These are phyloP conservation scores for Ditylenchus dipsaci DNA, from an alignment of 1,140 invertebrate genomes.

Conservation along the genomic window DNA sequence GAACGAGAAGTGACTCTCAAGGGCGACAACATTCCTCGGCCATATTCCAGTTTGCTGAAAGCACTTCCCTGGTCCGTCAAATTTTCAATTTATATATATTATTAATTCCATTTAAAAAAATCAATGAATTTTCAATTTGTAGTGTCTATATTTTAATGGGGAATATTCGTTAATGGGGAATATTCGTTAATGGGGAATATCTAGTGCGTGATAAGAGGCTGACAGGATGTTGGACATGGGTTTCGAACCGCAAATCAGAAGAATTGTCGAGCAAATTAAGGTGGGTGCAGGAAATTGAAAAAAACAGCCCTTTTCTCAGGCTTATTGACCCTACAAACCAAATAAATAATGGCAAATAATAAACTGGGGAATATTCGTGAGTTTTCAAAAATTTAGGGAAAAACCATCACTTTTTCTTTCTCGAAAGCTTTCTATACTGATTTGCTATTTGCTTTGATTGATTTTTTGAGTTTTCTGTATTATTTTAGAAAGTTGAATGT, in stretches of 20 bases:
- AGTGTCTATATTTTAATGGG: no score
- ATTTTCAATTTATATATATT: background rate
- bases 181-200: slow-evolving; percentile 1
- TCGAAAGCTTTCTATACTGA: no score
- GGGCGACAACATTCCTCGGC: slow-evolving; percentile 49
- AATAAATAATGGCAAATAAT: no score
- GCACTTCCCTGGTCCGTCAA: slow-evolving; percentile 32
- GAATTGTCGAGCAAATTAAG: slow-evolving; percentile 90
- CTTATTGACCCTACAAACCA: no score
- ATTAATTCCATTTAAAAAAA: no score
- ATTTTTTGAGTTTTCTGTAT: no score
- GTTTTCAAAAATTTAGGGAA: slow-evolving; percentile 55
- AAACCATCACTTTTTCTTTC: no score
- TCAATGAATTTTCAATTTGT: no score
- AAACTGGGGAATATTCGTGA: slow-evolving; percentile 27
- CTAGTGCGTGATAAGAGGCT: slow-evolving; percentile 68
- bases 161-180: background rate
- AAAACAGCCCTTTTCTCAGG: no score
- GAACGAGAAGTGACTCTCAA: slow-evolving; percentile 47
- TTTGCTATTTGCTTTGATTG: no score
- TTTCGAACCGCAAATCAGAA: slow-evolving; percentile 94
- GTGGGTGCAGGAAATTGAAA: no score
- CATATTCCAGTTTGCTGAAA: slow-evolving; percentile 53
- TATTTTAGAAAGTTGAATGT: no score
- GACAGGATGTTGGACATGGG: slow-evolving; percentile 98